Evolutionary conservation across 92 coral and sea anemone genomes (phyloP).

Genomic region (Phenganax stokvisi): DNA sequence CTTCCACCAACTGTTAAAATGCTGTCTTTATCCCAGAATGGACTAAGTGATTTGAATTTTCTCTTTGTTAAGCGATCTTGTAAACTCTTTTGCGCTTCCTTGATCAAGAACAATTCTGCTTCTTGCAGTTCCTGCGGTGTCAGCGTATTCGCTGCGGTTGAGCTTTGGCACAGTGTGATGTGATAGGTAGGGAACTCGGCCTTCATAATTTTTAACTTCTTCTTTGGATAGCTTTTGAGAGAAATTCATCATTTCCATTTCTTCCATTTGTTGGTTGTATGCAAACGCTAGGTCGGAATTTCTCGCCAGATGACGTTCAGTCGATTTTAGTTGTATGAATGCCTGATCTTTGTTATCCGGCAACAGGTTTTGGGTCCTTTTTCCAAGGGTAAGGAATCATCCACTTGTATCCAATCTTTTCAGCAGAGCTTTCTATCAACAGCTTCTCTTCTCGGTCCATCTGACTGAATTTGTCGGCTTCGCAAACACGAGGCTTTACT

Average conservation of each 20-base stretch:
- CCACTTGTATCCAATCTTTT: constrained; percentile 44
- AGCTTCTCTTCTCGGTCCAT: constrained; percentile 54
- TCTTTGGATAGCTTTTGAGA: too few species aligned
- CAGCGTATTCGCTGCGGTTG: constrained; percentile 18
- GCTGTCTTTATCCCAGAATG: constrained; percentile 26
- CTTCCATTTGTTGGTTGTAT: constrained; percentile 43
- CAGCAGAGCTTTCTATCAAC: constrained; percentile 32
- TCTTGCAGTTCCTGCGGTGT: constrained; percentile 35
- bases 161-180: not conserved
- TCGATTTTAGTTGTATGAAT: constrained; percentile 38
- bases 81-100: constrained; percentile 40
- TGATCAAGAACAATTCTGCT: constrained; percentile 32
- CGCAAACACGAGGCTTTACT: constrained; percentile 57
- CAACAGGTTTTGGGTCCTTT: constrained; percentile 36
- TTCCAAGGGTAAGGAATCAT: constrained; percentile 49
- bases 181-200: too few species aligned
- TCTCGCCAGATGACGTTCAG: constrained; percentile 33
- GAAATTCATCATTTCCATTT: constrained; percentile 43
- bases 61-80: constrained; percentile 17
- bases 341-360: constrained; percentile 44
- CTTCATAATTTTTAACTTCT: too few species aligned
- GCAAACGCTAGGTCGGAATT: constrained; percentile 42
- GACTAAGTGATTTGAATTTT: constrained; percentile 37
- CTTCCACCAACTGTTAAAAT: constrained; percentile 39
- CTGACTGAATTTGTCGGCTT: constrained; percentile 54